Conservation (phyloP, 2,797 vertebrate species). For the Rousettus madagascariensis region DNA sequence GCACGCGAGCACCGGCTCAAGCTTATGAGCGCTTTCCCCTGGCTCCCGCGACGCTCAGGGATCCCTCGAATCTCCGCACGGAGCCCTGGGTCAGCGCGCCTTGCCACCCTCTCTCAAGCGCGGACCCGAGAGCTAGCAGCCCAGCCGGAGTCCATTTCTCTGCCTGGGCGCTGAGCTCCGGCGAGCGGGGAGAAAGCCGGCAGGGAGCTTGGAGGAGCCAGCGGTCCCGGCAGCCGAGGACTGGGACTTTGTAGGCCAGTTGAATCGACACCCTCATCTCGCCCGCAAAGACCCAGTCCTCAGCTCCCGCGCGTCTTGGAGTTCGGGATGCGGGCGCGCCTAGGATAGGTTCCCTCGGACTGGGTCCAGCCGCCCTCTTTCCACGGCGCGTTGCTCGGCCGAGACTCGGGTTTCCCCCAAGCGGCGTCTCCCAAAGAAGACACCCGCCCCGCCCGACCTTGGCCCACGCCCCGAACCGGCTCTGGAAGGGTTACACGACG, state of each 20-base stretch:
- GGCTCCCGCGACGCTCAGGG: not conserved
- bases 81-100: not conserved
- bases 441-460: not conserved
- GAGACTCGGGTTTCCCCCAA: not conserved
- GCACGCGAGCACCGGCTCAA: not conserved
- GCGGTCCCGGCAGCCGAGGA: conserved; percentile 91
- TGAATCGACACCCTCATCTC: conserved; percentile 95
- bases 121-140: not conserved
- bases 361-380: not conserved
- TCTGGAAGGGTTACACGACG: conserved; percentile 43
- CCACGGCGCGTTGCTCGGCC: not conserved
- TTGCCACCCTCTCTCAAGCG: not conserved
- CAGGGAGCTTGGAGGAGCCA: conserved; percentile 17
- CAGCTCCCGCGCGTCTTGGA: conserved; percentile 83
- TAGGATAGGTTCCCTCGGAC: conserved; percentile 10
- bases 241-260: conserved; percentile 99
- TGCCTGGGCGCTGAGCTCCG: not conserved
- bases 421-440: not conserved
- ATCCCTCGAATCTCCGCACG: not conserved
- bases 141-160: not conserved
- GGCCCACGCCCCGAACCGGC: not conserved
- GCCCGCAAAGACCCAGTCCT: conserved; percentile 98
- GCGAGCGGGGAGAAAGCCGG: not conserved
- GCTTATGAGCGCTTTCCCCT: not conserved
- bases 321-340: not conserved